Evolutionary conservation across 1,140 invertebrate species (phyloP).

Genomic region (Uloborus diversus): DNA sequence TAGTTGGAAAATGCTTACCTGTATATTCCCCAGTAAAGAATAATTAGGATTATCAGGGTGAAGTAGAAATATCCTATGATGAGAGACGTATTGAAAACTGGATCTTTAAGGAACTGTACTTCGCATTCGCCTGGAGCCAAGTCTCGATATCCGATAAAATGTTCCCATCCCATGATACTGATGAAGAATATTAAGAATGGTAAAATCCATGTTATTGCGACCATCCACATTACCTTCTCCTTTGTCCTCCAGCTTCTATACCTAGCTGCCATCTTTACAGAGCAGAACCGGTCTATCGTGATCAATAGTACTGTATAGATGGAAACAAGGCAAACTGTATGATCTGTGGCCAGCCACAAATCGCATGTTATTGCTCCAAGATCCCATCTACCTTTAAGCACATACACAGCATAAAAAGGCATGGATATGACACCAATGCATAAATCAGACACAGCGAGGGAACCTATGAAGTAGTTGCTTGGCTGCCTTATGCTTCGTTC

Average conservation of each 20-base stretch:
- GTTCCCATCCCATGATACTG: constrained; percentile 99
- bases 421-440: constrained; percentile 86
- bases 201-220: constrained; percentile 91
- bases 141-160: constrained; percentile 92
- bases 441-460: constrained; percentile 96
- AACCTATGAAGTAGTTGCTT: constrained; percentile 99
- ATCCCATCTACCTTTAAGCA: constrained; percentile 96
- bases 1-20: constrained; percentile 65
- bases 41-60: constrained; percentile 90
- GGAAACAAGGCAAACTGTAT: constrained; percentile 97
- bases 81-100: constrained; percentile 95
- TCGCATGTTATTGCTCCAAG: constrained; percentile 96
- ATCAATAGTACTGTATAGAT: constrained; percentile 99
- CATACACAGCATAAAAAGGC: constrained; percentile 85
- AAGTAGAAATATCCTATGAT: constrained; percentile 99
- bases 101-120: constrained; percentile 98
- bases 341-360: constrained; percentile 98
- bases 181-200: constrained; percentile 97
- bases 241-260: constrained; percentile 98
- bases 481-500: constrained; percentile 97
- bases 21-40: constrained; percentile 97
- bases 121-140: constrained; percentile 88
- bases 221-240: constrained; percentile 87
- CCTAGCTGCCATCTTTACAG: constrained; percentile 97
- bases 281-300: constrained; percentile 98